A percentile compares a stretch with the other conserved stretches of the same genome.
These are phyloP conservation scores for Danaus plexippus DNA, from an alignment of 1,140 invertebrate species.

Conservation along the genomic window DNA sequence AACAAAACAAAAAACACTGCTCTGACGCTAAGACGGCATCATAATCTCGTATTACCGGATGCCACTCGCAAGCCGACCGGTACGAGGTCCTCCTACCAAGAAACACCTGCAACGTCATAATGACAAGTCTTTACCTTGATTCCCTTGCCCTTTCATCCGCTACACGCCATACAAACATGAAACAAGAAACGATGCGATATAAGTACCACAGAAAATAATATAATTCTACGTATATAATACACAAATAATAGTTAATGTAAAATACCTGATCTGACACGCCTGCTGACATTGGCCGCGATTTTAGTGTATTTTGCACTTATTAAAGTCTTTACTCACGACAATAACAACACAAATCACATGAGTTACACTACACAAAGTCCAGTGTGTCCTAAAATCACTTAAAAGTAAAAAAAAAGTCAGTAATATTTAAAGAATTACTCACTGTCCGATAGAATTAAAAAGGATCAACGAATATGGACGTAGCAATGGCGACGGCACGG, in stretches of 20 bases:
- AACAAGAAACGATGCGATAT: constrained; percentile 60
- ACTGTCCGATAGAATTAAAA: constrained; percentile 38
- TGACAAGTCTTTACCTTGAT: constrained; percentile 77
- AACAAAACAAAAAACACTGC: too few species aligned
- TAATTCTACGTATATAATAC: constrained; percentile 31
- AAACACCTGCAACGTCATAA: constrained; percentile 69
- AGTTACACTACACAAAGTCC: constrained; percentile 62
- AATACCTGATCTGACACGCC: constrained; percentile 80
- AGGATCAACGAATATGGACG: constrained; percentile 54
- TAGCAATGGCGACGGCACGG: constrained; percentile 30
- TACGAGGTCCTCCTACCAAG: constrained; percentile 46
- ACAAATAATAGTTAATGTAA: constrained; percentile 48
- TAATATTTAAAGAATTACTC: constrained; percentile 45
- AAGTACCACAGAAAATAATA: constrained; percentile 25
- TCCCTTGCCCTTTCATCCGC: constrained; percentile 93
- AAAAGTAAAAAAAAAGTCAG: constrained; percentile 55
- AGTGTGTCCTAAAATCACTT: constrained; percentile 50
- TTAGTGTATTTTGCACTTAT: constrained; percentile 57
- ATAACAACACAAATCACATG: constrained; percentile 24
- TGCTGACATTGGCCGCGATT: constrained; percentile 78
- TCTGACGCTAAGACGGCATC: constrained; percentile 20
- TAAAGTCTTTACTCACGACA: constrained; percentile 53
- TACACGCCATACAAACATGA: constrained; percentile 72
- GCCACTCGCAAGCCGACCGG: constrained; percentile 55
- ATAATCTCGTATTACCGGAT: constrained; percentile 38